Evolutionary conservation across 1,140 invertebrate species (phyloP).

Genomic region (Frieseomelitta varia): DNA sequence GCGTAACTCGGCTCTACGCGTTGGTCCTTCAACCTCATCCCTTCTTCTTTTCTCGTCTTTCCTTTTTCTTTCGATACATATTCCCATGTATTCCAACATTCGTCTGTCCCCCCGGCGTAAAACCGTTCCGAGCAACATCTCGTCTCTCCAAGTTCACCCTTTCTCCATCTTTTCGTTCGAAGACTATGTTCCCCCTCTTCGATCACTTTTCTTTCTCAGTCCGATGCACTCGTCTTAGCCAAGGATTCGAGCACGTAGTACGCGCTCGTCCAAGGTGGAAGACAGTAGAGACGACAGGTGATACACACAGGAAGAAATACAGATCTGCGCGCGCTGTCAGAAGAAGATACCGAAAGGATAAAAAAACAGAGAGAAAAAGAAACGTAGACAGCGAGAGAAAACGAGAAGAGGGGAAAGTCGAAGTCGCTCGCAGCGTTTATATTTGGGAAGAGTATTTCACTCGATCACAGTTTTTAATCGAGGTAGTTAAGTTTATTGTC

Average conservation of each 20-base stretch:
- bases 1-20: not conserved
- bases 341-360: conserved; percentile 15
- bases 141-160: conserved; percentile 46
- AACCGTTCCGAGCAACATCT: conserved; percentile 53
- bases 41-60: conserved; percentile 6
- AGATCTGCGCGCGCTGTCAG: conserved; percentile 46
- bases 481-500: conserved; percentile 2
- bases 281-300: conserved; percentile 59
- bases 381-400: not conserved
- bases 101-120: conserved; percentile 18
- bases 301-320: conserved; percentile 47
- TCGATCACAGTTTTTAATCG: not conserved
- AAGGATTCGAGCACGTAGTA: conserved; percentile 62
- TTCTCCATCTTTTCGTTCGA: conserved; percentile 62
- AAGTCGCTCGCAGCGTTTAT: not conserved
- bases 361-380: not conserved
- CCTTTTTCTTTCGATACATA: conserved; percentile 8
- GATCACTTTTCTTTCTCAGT: conserved; percentile 48
- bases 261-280: conserved; percentile 59
- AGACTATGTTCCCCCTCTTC: conserved; percentile 34
- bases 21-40: conserved; percentile 31
- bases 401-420: not conserved
- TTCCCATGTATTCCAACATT: conserved; percentile 25
- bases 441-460: not conserved
- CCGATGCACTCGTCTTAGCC: conserved; percentile 55